phyloP scores from a whole-genome alignment of 2,888 invertebrate species.

The Drosophila mulleri region DNA sequence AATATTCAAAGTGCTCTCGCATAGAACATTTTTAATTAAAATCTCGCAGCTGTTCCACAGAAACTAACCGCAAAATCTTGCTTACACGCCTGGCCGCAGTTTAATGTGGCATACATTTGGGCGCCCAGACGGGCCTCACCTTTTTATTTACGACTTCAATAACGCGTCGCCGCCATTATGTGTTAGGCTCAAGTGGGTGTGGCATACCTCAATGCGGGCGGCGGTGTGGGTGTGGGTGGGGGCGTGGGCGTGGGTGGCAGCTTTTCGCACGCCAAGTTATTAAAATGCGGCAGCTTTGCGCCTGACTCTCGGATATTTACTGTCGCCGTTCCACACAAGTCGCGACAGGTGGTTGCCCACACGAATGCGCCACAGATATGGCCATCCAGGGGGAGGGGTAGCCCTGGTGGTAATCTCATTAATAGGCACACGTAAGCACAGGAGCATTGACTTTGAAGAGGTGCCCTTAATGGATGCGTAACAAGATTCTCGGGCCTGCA shows the following conservation, averaged over 20 bases:
- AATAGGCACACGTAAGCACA: slow-evolving; percentile 25
- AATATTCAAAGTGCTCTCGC: slow-evolving; percentile 12
- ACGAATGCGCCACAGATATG: slow-evolving; percentile 21
- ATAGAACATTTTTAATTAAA: slow-evolving; percentile 72
- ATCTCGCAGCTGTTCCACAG: slow-evolving; percentile 52
- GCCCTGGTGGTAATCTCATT: slow-evolving; percentile 44
- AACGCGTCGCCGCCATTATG: slow-evolving; percentile 58
- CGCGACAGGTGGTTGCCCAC: slow-evolving; percentile 79
- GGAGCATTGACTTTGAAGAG: slow-evolving; percentile 9
- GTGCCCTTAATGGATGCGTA: slow-evolving; percentile 2
- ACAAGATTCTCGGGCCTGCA: background rate
- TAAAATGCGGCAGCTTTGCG: slow-evolving; percentile 43
- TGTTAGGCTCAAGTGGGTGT: slow-evolving; percentile 33
- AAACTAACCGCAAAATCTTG: slow-evolving; percentile 73
- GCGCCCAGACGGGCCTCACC: slow-evolving; percentile 43
- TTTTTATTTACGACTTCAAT: slow-evolving; percentile 81
- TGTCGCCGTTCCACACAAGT: slow-evolving; percentile 49
- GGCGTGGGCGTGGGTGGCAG: background rate
- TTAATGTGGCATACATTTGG: slow-evolving; percentile 72
- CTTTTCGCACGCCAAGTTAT: slow-evolving; percentile 4
- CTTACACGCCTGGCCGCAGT: slow-evolving; percentile 72
- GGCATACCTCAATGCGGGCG: background rate
- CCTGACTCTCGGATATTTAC: slow-evolving; percentile 64
- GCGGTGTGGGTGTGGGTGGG: background rate
- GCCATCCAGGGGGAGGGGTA: background rate